phyloP scores from a whole-genome alignment of 2,888 invertebrate genomes.

The Dione juno region DNA sequence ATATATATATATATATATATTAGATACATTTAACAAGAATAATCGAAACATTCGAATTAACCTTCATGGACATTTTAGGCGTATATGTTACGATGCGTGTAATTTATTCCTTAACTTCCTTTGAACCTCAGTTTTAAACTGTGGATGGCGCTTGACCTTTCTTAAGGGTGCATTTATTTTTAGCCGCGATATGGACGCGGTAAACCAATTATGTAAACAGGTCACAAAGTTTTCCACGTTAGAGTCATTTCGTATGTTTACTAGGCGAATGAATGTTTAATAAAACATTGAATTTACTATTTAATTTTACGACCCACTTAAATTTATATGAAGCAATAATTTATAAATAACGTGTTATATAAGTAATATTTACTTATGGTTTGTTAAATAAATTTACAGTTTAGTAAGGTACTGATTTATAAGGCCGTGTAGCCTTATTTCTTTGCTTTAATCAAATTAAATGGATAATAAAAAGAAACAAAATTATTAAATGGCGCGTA shows the following conservation, averaged over 20 bases:
- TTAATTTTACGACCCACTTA: background rate
- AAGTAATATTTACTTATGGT: too few species aligned
- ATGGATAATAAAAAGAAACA: too few species aligned
- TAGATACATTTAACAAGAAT: background rate
- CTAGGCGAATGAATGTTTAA: background rate
- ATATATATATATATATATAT: conserved; percentile 1
- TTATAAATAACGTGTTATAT: too few species aligned
- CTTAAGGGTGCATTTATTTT: conserved; percentile 16
- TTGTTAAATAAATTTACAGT: too few species aligned
- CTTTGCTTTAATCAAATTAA: too few species aligned
- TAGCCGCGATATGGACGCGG: background rate
- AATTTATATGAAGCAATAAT: too few species aligned
- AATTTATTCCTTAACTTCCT: conserved; percentile 17
- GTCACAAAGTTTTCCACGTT: conserved; percentile 1
- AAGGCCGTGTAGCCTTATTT: too few species aligned
- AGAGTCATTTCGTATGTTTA: background rate
- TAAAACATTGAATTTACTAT: background rate
- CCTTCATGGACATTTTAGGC: background rate
- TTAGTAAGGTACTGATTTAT: too few species aligned
- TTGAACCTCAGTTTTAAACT: conserved; percentile 14
- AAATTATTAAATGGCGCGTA: too few species aligned
- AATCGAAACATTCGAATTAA: background rate
- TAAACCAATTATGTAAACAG: conserved; percentile 20
- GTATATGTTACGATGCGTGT: conserved; percentile 9
- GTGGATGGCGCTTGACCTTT: conserved; percentile 23